Evolutionary conservation across 2,888 invertebrate species (phyloP), one percentile per base, ranked within the genome.

Genomic region (Sminthurides aquaticus): DNA sequence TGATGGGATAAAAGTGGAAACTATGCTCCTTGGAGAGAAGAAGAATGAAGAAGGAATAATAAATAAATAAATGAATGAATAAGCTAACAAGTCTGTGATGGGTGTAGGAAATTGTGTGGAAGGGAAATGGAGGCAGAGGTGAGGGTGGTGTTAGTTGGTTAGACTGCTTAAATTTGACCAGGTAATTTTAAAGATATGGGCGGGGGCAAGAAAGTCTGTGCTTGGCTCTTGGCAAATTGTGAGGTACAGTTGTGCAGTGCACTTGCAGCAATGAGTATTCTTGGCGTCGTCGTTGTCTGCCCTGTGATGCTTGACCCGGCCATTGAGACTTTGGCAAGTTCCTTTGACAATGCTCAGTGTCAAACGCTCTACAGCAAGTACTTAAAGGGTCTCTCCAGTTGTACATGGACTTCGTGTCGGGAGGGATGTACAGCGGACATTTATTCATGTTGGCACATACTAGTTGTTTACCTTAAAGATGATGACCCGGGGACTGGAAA

Each of bases 321-420:
- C 11, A 68, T 77, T 27, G 74, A 75, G 48, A 74, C 75, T 3
- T 69, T 77, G 26, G 70, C 72, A 59, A 69, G 70, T 55, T 69
- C 71, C 2, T 74, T 70, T 66, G 74, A 74, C 27, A 64, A 70
- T 29, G 74, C 73, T 18, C 48, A 57, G 49, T 74, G 74, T 69
- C 74, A 73, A 60, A 73, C 74, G n/a, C 70, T 74, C 27, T 73
- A 72, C 67, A 65, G 67, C 43, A 59, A 63, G 59, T 60, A 61
- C 28, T 67, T 74, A 52, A 61, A 64, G 49, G 77, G 77, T 2
- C 65, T 75, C 26, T 74, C 77, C 57, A 75, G 76, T 55, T 77
- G 77, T 68, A 69, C 74, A 25, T 77, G 77, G 77, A 76, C 77
- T 55, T 77, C 77, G 11, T 78, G 78, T 71, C 71, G 76, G 15